Evolutionary conservation across 2,797 vertebrate genomes (phyloP).

Genomic region (Falco novaeseelandiae): DNA sequence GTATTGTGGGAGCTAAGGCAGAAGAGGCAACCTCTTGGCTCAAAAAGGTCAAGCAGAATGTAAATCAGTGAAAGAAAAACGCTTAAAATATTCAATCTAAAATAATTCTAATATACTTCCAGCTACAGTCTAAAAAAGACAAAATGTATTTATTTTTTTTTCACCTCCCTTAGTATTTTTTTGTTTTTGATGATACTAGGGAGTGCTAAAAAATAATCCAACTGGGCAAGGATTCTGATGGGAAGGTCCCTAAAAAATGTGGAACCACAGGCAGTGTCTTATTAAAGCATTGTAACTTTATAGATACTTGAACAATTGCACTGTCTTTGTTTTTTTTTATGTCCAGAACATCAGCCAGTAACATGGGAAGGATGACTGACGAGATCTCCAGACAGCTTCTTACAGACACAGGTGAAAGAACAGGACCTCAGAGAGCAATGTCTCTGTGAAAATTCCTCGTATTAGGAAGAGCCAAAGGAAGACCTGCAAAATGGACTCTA

Average conservation of each 20-base stretch:
- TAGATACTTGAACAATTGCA: not conserved
- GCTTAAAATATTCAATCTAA: too few species aligned
- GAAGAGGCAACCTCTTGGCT: too few species aligned
- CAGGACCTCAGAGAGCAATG: rapidly evolving
- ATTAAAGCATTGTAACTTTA: not conserved
- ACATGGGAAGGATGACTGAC: not conserved
- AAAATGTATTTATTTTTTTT: not conserved
- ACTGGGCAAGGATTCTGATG: not conserved
- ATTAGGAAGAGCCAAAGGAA: not conserved
- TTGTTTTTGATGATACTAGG: not conserved
- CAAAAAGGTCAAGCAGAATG: too few species aligned
- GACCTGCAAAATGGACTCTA: not conserved
- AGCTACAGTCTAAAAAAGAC: not conserved
- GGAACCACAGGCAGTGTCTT: not conserved
- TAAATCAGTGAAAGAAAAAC: too few species aligned
- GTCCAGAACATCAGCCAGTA: not conserved
- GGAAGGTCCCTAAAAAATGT: not conserved
- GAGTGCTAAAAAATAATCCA: not conserved
- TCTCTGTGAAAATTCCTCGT: not conserved
- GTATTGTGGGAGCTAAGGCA: too few species aligned
- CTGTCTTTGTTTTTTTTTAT: not conserved
- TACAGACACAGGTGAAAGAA: not conserved
- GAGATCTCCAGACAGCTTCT: not conserved
- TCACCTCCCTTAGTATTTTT: not conserved
- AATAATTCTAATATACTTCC: not conserved